Base-by-base conservation (phyloP, 2,113 vertebrate species). In the Parus major region DNA sequence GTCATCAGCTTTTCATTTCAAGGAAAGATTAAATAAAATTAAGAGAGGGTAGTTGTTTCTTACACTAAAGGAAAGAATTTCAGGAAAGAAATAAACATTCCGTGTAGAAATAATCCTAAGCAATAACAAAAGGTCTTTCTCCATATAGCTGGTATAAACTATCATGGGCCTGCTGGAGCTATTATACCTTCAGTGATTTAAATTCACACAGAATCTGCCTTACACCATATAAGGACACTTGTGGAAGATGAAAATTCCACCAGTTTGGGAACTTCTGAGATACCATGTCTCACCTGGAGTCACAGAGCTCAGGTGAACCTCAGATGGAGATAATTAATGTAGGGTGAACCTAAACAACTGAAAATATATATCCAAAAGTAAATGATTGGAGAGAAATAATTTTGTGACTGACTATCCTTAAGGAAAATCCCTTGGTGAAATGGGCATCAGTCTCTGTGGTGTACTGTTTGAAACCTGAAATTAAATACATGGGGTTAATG, bases 381-480 rank as follows among this genome's bases (percentile, higher is more conserved):
- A 84, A 69, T 36, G 5, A 65, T 4, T 39, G 64, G 31, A 60
- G 53, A 71, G 65, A 50, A 69, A 35, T 9, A 57, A 23, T 50
- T 80, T 50, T 63, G 25, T 73, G 49, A 65, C 7, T 71, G 17
- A 53, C 59, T 79, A 25, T 53, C 25, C 12, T 71, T 46, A 66
- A 69, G 42, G 46, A 56, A 82, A 80, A 89, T 52, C 20, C 14
- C 3, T 4, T 55, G 59, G 36, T 69, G 39, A 86, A 39, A 10
- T 33, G 21, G 82, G 61, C 55, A 39, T 42, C 1, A 61, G 36
- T 85, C 53, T 95, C 47, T 92, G 91, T 93, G 56, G 15, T 76
- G 75, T 95, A 93, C 85, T 79, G 76, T 86, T 90, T 87, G 95
- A 94, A 92, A 75, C 82, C 73, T 94, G 87, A 82, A 92, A 73